Base-by-base conservation (phyloP, 1,140 invertebrate genomes). In the Calliopsis andreniformis region DNA sequence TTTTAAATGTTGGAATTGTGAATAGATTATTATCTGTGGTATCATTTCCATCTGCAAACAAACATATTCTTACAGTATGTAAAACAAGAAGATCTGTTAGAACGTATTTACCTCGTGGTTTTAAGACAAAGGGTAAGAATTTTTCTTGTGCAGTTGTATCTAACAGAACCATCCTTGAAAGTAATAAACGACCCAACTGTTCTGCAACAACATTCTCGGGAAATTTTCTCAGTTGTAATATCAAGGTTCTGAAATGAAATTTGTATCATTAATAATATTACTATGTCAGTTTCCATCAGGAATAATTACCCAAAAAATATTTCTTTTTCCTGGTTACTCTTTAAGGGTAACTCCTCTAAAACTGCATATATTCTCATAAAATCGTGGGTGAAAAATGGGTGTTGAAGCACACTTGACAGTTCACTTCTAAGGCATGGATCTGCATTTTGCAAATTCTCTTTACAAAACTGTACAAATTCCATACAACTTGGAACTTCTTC, bases 351-450 rank as follows among this genome's bases (percentile, higher is more conserved):
- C 87, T 97, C 96, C 80, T 94, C 94, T 1, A 98, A 90, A 91
- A 97, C 97, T 72, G 94, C 95, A 89, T 97, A 94, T 83, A 97
- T 96, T 23, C 93, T 92, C 76, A 98, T 95, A 88, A 98, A 97
- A 84, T 97, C 95, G 89, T 97, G 95, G 80, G 95, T 95, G 77
- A 97, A 97, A 88, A 96, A 96, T 23, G 93, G 92, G 90, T 97
- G 94, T 83, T 95, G 90, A 1, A 96, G 89, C 20, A 97, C 87
- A 25, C 93, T 92, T 18, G 93, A 93, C 53, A 97, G 90, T 56
- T 92, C 93, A 18, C 95, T 94, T 62, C 96, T 92, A 69, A 93
- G 86, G 51, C 91, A 88, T 30, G 94, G 91, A 76, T 94, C 93
- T 67, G 89, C 75, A 88, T 94, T 93, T 83, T 96, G 94, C 39